phyloP scores from a whole-genome alignment of 1,140 invertebrate species.

The Drosophila ercepeae region DNA sequence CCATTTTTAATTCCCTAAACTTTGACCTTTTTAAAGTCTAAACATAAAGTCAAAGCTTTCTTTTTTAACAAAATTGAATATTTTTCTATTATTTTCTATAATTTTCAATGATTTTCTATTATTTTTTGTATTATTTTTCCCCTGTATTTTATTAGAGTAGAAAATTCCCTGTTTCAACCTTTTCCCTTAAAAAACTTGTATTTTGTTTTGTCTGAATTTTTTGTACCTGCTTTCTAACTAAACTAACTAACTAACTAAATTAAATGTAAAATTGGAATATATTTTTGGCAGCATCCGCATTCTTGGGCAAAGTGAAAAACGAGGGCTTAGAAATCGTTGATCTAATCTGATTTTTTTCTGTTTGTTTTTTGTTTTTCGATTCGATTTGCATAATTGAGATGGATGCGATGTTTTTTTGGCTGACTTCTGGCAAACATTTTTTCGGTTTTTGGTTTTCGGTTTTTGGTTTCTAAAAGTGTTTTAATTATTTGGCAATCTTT shows the following conservation, averaged over 20 bases:
- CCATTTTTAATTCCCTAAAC: too few relatives aligned
- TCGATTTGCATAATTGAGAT: slow-evolving; percentile 30
- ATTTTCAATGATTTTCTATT: too few relatives aligned
- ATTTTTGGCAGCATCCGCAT: slow-evolving; percentile 11
- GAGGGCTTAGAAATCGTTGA: slow-evolving; percentile 15
- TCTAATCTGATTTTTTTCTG: slow-evolving; percentile 2
- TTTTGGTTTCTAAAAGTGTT: background rate
- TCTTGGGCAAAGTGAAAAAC: slow-evolving; percentile 22
- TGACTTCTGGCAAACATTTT: background rate
- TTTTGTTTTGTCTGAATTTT: background rate
- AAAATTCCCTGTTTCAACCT: too few relatives aligned
- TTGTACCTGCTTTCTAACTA: background rate
- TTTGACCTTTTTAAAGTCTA: too few relatives aligned
- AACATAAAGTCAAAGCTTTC: too few relatives aligned
- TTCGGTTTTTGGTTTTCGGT: background rate
- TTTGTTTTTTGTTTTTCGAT: background rate
- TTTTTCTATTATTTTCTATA: too few relatives aligned
- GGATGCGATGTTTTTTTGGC: too few relatives aligned
- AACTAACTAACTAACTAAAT: too few relatives aligned
- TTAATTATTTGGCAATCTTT: background rate
- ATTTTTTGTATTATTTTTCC: too few relatives aligned
- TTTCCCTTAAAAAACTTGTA: too few relatives aligned
- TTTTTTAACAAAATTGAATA: too few relatives aligned
- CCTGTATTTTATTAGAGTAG: too few relatives aligned
- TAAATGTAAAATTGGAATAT: background rate